phyloP scores from a whole-genome alignment of 2,888 invertebrate genomes.

The Neoscelio sp. region DNA sequence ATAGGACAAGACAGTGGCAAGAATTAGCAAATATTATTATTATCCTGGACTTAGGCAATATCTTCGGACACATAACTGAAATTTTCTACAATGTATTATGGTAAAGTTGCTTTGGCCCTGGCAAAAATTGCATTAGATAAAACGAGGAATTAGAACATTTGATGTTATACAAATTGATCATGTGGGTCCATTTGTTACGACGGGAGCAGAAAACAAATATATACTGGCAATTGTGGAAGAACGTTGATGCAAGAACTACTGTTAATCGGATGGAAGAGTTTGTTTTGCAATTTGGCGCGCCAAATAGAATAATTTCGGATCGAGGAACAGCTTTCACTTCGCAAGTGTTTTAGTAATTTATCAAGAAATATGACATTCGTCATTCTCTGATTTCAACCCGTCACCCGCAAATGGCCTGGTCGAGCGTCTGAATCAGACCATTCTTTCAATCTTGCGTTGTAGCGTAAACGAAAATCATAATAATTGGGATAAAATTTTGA shows the following conservation, averaged over 20 bases:
- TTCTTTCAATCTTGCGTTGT: not conserved
- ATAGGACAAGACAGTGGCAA: not conserved
- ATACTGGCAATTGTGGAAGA: not conserved
- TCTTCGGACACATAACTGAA: not conserved
- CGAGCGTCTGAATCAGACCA: not conserved
- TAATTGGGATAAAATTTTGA: not conserved
- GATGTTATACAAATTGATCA: not conserved
- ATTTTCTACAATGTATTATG: not conserved
- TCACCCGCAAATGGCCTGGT: not conserved
- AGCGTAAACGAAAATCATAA: not conserved
- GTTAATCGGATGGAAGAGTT: not conserved
- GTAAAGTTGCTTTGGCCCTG: too few species aligned
- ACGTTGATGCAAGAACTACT: not conserved
- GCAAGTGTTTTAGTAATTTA: not conserved
- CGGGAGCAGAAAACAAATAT: not conserved
- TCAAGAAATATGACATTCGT: not conserved
- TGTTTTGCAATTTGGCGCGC: not conserved
- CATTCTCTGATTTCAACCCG: not conserved
- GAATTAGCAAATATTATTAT: not conserved
- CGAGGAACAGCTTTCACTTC: not conserved
- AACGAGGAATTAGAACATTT: not conserved
- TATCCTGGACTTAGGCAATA: not conserved
- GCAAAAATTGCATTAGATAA: not conserved
- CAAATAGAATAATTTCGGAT: not conserved
- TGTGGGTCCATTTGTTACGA: not conserved